Conservation (phyloP, 2,113 vertebrate genomes). For the Chaetops frenatus region DNA sequence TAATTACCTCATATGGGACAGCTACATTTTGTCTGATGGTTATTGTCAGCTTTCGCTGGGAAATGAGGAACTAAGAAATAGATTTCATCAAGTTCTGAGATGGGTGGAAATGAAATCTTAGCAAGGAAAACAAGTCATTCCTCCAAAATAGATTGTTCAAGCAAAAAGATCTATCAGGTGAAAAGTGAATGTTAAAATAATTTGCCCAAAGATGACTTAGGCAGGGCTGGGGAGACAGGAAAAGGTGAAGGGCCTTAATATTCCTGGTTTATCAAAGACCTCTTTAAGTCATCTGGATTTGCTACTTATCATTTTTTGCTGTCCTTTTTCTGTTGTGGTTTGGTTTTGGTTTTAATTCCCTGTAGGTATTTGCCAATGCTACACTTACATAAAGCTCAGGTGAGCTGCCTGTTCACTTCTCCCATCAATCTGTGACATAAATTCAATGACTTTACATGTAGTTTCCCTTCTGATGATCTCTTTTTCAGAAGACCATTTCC, state of each 20-base stretch:
- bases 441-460: not conserved
- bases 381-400: not conserved
- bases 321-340: too few species aligned
- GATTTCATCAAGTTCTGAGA: conserved; percentile 80
- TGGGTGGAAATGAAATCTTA: conserved; percentile 80
- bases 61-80: conserved; percentile 75
- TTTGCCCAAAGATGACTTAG: conserved; percentile 64
- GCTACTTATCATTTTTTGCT: not conserved
- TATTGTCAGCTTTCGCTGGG: conserved; percentile 72
- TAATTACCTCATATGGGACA: conserved; percentile 76
- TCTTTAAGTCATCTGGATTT: not conserved
- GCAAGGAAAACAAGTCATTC: conserved; percentile 77
- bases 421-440: not conserved
- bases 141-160: conserved; percentile 70
- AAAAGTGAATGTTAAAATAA: conserved; percentile 73
- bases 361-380: not conserved
- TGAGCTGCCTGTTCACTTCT: not conserved
- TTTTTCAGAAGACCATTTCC: not conserved
- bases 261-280: conserved; percentile 48
- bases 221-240: conserved; percentile 27
- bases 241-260: not conserved
- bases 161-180: conserved; percentile 62
- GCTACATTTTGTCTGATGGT: conserved; percentile 74
- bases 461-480: not conserved
- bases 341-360: not conserved